Conservation (phyloP, 2,888 invertebrate species). For the Fragum sueziense region DNA sequence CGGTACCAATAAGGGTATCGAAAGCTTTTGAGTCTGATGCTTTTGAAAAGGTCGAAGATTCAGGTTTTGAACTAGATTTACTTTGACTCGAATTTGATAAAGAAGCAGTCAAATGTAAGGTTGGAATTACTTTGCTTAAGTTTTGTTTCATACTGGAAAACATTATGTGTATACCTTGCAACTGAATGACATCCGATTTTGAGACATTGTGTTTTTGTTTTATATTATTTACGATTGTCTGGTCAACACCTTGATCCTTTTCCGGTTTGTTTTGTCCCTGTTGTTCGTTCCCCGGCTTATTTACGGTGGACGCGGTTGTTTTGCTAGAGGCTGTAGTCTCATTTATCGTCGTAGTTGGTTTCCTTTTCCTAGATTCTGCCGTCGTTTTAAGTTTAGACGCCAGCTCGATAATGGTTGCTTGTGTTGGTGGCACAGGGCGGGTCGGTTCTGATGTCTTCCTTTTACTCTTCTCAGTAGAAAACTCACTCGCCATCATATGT, state of each 20-base stretch:
- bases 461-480: neutral
- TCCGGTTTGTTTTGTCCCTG: too few species aligned
- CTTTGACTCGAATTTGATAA: neutral
- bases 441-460: neutral
- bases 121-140: conserved; percentile 31
- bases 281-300: too few species aligned
- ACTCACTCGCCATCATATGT: neutral
- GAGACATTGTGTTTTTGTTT: conserved; percentile 15
- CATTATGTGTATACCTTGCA: conserved; percentile 51
- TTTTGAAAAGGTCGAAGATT: neutral
- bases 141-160: conserved; percentile 48
- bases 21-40: neutral
- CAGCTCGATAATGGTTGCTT: too few species aligned
- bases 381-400: too few species aligned
- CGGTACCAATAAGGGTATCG: conserved; percentile 49
- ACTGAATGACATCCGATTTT: conserved; percentile 30
- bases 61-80: neutral
- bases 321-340: too few species aligned
- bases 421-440: neutral
- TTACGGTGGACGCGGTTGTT: neutral
- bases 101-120: conserved; percentile 47
- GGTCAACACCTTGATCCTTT: neutral
- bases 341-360: too few species aligned
- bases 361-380: too few species aligned
- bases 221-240: neutral